phyloP scores from a whole-genome alignment of 2,888 invertebrate genomes.

The Byasa hedistus region DNA sequence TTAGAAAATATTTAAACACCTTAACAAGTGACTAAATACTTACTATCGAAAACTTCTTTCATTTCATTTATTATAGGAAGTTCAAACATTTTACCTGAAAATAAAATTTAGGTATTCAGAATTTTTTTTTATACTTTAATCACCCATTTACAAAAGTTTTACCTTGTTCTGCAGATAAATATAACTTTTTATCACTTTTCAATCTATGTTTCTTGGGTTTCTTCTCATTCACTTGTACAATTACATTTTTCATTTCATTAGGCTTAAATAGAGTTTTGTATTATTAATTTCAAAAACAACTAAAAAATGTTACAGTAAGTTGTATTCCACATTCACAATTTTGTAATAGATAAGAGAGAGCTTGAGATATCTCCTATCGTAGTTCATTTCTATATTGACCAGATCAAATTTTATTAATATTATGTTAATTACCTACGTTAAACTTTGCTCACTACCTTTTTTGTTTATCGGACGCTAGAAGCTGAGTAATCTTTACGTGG shows the following conservation, averaged over 20 bases:
- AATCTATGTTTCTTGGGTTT: constrained; percentile 36
- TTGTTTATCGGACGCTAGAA: too few relatives aligned
- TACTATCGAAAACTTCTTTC: constrained; percentile 23
- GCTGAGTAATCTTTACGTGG: too few relatives aligned
- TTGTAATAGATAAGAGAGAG: too few relatives aligned
- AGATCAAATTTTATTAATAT: too few relatives aligned
- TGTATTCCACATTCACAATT: too few relatives aligned
- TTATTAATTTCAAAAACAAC: not conserved
- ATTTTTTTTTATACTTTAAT: not conserved
- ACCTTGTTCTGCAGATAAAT: constrained; percentile 12
- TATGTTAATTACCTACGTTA: too few relatives aligned
- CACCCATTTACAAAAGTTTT: not conserved
- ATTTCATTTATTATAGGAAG: constrained; percentile 8
- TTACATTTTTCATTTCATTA: constrained; percentile 47
- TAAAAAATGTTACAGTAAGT: not conserved
- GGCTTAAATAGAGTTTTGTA: constrained; percentile 45
- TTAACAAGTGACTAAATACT: constrained; percentile 6
- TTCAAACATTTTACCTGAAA: constrained; percentile 33
- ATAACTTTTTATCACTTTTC: constrained; percentile 34
- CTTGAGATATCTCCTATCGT: too few relatives aligned
- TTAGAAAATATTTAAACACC: not conserved
- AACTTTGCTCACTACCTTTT: too few relatives aligned
- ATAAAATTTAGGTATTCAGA: constrained; percentile 25
- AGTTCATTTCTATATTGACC: too few relatives aligned
- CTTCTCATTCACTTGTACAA: constrained; percentile 51